Evolutionary conservation across 2,113 vertebrate genomes (phyloP).

Genomic region (Cyanoderma ruficeps): DNA sequence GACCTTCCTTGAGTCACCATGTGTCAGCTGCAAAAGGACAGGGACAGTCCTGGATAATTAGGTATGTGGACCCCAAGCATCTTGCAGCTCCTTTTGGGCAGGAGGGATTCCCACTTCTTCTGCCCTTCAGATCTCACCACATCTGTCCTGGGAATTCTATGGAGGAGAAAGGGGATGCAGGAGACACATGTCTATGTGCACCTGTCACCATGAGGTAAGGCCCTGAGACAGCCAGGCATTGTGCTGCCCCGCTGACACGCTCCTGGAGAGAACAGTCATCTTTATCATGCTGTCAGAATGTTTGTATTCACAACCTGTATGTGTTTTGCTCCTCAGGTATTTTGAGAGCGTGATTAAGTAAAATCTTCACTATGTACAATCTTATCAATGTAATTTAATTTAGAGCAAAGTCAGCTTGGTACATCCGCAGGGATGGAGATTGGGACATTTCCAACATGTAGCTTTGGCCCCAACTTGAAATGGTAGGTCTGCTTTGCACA

Average conservation of each 20-base stretch:
- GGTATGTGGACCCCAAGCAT: fast-evolving
- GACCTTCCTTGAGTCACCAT: neutral
- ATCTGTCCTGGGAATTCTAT: fast-evolving
- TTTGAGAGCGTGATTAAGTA: neutral
- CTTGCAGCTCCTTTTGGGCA: neutral
- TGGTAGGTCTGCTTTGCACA: neutral
- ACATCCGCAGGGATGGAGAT: neutral
- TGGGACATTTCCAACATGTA: neutral
- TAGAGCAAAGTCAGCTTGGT: neutral
- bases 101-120: neutral
- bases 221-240: neutral
- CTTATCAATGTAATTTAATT: neutral
- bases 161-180: neutral
- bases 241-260: fast-evolving
- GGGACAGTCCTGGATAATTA: neutral
- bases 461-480: neutral
- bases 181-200: neutral
- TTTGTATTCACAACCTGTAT: neutral
- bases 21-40: neutral
- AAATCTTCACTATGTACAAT: neutral
- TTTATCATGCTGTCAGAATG: neutral
- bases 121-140: neutral
- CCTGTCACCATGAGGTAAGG: neutral
- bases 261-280: neutral
- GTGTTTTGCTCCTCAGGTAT: neutral